These are phyloP conservation scores for Oreotragus oreotragus DNA, from an alignment of 2,113 vertebrate species.

Conservation along the genomic window DNA sequence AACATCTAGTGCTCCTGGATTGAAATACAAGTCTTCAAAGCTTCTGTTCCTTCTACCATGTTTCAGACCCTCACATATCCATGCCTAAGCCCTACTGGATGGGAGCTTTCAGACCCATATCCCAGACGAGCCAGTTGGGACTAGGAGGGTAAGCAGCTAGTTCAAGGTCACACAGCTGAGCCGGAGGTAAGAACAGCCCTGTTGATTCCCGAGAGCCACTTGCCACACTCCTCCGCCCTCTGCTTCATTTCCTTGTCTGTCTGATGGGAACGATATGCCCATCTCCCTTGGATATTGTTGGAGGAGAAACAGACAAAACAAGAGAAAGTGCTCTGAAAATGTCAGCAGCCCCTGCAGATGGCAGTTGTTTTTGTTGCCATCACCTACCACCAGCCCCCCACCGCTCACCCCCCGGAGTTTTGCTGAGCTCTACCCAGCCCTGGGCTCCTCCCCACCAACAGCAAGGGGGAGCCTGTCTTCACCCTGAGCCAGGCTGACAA, in stretches of 20 bases:
- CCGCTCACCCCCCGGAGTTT: background rate
- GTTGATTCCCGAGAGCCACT: background rate
- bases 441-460: background rate
- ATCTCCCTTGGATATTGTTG: conserved; percentile 39
- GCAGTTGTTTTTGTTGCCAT: conserved; percentile 48
- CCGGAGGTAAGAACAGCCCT: background rate
- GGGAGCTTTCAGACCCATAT: background rate
- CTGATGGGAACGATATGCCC: conserved; percentile 37
- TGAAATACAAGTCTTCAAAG: background rate
- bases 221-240: background rate
- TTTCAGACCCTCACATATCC: background rate
- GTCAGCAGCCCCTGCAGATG: background rate
- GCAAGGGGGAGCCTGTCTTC: background rate
- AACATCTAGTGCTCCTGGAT: background rate
- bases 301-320: conserved; percentile 22
- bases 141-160: background rate
- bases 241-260: conserved; percentile 62
- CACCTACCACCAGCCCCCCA: background rate
- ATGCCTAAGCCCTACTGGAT: background rate
- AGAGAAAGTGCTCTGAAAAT: conserved; percentile 42
- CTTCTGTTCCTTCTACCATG: background rate
- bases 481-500: background rate
- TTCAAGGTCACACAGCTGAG: conserved; percentile 29
- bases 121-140: background rate
- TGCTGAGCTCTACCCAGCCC: background rate